Conservation (phyloP, 2,888 invertebrate genomes). For the Chalcosyrphus nemorum region DNA sequence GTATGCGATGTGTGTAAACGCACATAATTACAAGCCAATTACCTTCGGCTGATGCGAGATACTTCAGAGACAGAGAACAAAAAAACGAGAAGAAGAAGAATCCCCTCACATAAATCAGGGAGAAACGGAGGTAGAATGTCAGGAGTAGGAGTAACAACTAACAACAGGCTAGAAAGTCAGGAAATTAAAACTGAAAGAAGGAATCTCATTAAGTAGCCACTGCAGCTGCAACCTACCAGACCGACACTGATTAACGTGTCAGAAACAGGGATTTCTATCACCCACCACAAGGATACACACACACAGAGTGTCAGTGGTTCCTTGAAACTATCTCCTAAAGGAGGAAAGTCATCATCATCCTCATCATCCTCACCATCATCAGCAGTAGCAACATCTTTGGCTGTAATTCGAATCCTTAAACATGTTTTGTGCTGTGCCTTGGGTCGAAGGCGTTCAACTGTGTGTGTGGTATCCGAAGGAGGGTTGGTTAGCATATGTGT, state of each 20-base stretch:
- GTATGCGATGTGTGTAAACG: constrained; percentile 69
- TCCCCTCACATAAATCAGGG: constrained; percentile 69
- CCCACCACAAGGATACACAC: constrained; percentile 59
- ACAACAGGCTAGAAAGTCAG: constrained; percentile 68
- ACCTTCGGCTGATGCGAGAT: constrained; percentile 39
- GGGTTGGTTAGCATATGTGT: constrained; percentile 64
- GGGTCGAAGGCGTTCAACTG: constrained; percentile 59
- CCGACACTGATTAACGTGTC: constrained; percentile 74
- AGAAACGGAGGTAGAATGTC: constrained; percentile 36
- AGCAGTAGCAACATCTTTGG: constrained; percentile 24
- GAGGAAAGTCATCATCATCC: constrained; percentile 12
- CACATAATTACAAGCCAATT: constrained; percentile 72
- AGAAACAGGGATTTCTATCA: constrained; percentile 64
- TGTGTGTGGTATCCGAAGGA: background rate
- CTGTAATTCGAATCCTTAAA: constrained; percentile 69
- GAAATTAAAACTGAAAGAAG: constrained; percentile 65
- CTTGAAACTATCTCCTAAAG: constrained; percentile 22
- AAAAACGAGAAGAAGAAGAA: background rate
- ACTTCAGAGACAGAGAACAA: constrained; percentile 29
- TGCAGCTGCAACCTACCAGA: constrained; percentile 69
- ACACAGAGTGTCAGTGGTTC: constrained; percentile 52
- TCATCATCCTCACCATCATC: too few relatives aligned
- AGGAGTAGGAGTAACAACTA: background rate
- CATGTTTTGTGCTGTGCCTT: constrained; percentile 54
- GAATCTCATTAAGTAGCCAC: constrained; percentile 70